Base-by-base conservation (phyloP, 2,113 vertebrate genomes). In the Cichladusa arquata region DNA sequence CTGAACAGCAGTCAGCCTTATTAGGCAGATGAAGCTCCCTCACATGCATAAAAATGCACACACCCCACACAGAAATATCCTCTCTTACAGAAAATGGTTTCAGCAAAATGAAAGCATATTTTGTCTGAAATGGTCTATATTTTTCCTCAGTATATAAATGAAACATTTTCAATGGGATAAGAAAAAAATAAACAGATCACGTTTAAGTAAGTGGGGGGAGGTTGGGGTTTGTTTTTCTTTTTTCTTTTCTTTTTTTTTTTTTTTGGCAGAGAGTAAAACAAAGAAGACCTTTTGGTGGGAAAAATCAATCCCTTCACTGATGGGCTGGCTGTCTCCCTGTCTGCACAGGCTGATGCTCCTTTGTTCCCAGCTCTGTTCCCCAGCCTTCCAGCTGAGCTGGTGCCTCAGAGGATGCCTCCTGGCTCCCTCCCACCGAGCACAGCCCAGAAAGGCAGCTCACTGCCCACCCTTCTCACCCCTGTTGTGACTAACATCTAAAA, bases 271-370 rank as follows among this genome's bases (percentile, higher is more conserved):
- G 42, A 47, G 45, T 19, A 86, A 94, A 96, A 96, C 78, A 94
- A 96, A 96, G 84, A 84, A 7, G 57, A 95, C 56, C 90, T 96
- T 95, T 76, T 50, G 93, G 82, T 88, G 89, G 81, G 87, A 87
- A 92, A 93, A 95, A 95, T 92, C 95, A 96, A 95, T 92, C 74
- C 91, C 45, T 76, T 76, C 62, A 58, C 79, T 94, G 95, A 92
- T 67, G 93, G 88, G 57, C 81, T 95, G 93, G 74, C 93, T 91
- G 61, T 91, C 77, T 95, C 96, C 80, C 84, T 90, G 83, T 66
- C 70, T 93, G 84, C 58, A 61, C 45, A 93, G 54, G 90, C 88
- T 96, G 86, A 96, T 88, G n/a, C 20, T 92, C 40, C 81, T 97
- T 97, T 97, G 96, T 97, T 97, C 81, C 69, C 81, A 79, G 81